Evolutionary conservation across 2,113 vertebrate genomes (phyloP).

Genomic region (Clarias magur): DNA sequence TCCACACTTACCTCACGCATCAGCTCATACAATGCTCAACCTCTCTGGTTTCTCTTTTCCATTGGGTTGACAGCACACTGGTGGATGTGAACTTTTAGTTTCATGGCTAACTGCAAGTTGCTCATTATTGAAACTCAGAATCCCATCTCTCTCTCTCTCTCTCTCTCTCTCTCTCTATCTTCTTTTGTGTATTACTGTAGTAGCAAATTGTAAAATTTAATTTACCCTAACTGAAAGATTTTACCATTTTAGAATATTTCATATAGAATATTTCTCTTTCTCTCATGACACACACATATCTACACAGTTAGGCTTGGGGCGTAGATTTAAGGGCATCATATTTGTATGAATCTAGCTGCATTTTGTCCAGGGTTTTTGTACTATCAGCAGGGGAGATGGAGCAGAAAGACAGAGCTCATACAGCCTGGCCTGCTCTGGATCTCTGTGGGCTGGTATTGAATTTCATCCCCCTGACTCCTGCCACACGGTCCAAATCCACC

Average conservation of each 20-base stretch:
- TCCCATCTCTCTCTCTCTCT: constrained; percentile 1
- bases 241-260: neutral
- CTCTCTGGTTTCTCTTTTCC: constrained; percentile 2
- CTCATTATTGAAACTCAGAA: neutral
- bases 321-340: neutral
- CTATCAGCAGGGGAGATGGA: constrained; percentile 12
- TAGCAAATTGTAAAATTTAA: too few relatives aligned
- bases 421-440: constrained; percentile 2
- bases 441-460: constrained; percentile 47
- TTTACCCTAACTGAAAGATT: neutral
- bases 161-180: neutral
- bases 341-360: neutral
- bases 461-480: constrained; percentile 52
- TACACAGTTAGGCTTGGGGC: neutral
- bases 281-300: neutral
- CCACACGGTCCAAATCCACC: constrained; percentile 37
- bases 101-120: neutral
- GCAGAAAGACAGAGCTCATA: constrained; percentile 23
- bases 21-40: neutral
- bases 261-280: neutral
- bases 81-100: constrained; percentile 31
- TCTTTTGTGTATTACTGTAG: neutral
- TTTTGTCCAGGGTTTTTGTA: neutral
- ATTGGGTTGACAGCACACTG: constrained; percentile 18
- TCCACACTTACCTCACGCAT: neutral